A percentile compares a stretch with the other conserved stretches of the same genome.
Conservation (phyloP, 2,797 vertebrate genomes). For the Podarcis siculus region DNA sequence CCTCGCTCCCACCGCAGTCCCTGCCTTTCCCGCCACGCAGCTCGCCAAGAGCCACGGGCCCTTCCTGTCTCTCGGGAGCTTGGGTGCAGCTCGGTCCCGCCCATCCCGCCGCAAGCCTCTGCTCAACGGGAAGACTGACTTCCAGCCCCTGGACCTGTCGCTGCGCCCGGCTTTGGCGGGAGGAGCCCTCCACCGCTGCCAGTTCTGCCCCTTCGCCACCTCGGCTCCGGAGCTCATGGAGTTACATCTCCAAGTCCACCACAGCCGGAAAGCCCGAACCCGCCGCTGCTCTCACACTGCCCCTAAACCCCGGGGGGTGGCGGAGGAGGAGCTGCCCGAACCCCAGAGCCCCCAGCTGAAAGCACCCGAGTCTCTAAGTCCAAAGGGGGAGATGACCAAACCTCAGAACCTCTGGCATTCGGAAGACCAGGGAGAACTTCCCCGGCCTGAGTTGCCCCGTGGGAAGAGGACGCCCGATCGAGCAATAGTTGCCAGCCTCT, state of each 20-base stretch:
- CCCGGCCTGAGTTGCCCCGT: neutral
- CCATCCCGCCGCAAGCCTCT: slow-evolving; percentile 86
- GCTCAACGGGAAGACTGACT: slow-evolving; percentile 81
- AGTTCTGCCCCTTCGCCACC: slow-evolving; percentile 92
- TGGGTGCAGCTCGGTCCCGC: slow-evolving; percentile 70
- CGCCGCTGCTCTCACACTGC: slow-evolving; percentile 50
- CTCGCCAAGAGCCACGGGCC: slow-evolving; percentile 57
- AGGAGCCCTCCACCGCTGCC: slow-evolving; percentile 86
- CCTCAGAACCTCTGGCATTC: slow-evolving; percentile 12
- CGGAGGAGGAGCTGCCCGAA: slow-evolving; percentile 47
- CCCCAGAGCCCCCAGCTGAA: slow-evolving; percentile 16
- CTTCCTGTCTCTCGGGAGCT: slow-evolving; percentile 52
- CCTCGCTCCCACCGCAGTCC: slow-evolving; percentile 63
- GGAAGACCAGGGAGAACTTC: neutral
- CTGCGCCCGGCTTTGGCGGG: slow-evolving; percentile 77
- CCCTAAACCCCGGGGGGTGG: slow-evolving; percentile 52
- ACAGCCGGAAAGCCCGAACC: slow-evolving; percentile 89
- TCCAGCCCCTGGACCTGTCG: slow-evolving; percentile 92
- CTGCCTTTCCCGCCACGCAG: slow-evolving; percentile 58
- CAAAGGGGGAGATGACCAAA: slow-evolving; percentile 13
- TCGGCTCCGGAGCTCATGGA: slow-evolving; percentile 92
- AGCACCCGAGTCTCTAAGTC: neutral
- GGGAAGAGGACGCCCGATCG: neutral
- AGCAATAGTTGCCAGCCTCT: neutral
- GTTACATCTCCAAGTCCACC: slow-evolving; percentile 94